These are phyloP conservation scores for Dermatophagoides farinae DNA, from an alignment of 1,140 invertebrate species.

Conservation along the genomic window DNA sequence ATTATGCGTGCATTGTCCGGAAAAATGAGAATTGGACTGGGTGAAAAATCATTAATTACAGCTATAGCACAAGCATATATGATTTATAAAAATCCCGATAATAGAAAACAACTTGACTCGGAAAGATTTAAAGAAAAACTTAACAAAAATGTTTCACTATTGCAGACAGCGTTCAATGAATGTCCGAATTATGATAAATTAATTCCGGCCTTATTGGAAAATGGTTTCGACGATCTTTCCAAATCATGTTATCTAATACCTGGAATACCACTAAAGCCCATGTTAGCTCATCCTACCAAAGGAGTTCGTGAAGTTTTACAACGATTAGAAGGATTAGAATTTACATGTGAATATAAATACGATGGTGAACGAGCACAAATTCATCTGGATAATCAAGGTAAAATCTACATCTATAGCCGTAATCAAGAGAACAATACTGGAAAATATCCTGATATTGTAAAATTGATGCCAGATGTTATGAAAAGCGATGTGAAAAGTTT, in stretches of 20 bases:
- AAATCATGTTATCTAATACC: conserved; percentile 68
- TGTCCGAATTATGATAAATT: conserved; percentile 87
- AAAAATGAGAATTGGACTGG: conserved; percentile 85
- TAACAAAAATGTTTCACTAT: conserved; percentile 48
- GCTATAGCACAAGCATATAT: conserved; percentile 68
- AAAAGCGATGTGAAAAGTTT: conserved; percentile 48
- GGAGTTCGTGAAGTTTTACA: conserved; percentile 64
- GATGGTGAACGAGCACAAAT: conserved; percentile 96
- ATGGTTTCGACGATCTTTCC: conserved; percentile 56
- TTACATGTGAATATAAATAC: conserved; percentile 99
- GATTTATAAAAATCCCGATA: conserved; percentile 24
- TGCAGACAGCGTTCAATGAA: conserved; percentile 88
- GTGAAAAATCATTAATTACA: conserved; percentile 76
- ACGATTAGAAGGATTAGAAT: conserved; percentile 71
- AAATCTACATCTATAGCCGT: conserved; percentile 67
- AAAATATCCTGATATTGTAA: conserved; percentile 92
- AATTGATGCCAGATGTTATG: conserved; percentile 36
- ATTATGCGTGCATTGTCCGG: conserved; percentile 76
- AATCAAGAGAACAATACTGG: conserved; percentile 96
- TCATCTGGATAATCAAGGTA: conserved; percentile 44
- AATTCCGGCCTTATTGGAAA: conserved; percentile 51
- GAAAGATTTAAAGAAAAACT: conserved; percentile 58
- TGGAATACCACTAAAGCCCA: conserved; percentile 87
- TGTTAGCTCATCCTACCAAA: conserved; percentile 94
- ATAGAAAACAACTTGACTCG: conserved; percentile 19